Base-by-base conservation (phyloP, 2,113 vertebrate genomes). In the Taurulus bubalis region DNA sequence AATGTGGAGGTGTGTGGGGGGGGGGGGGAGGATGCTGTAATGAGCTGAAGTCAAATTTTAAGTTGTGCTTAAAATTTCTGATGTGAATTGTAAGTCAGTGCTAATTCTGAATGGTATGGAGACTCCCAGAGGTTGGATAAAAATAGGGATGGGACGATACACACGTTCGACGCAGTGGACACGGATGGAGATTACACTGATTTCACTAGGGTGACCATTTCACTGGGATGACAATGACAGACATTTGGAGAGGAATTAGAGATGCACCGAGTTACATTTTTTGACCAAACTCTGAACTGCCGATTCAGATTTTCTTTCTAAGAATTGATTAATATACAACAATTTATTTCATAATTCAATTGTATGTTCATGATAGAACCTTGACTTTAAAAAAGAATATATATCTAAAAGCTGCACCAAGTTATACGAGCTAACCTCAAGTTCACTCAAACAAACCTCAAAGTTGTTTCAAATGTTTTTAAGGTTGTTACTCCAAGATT, bases 31-130 rank as follows among this genome's bases (percentile, higher is more conserved):
- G 34, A 49, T n/a, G 51, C 22, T 53, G 20, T 34, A 71, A 84
- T 59, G 34, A 87, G 26, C 62, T 71, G 55, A 77, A 64, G 62
- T 85, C 84, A 79, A 72, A 69, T 75, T 86, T 88, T 59, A 59
- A 79, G 51, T 26, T 64, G 8, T 22, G 68, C 72, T 89, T 70
- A 65, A 77, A 88, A 83, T 79, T 55, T 79, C n/a, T 28, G 36
- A 73, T 2, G n/a, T 40, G 24, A 59, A 56, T 67, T 71, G 18
- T 34, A 42, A 62, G 49, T 76, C 16, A 56, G 59, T 45, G 16
- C 14, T 62, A 22, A 45, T 8, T 73, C n/a, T 51, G 64, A 74
- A 83, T 73, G 58, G 22, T 36, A 47, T 30, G 73, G 49, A 42
- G 58, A 72, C 24, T 66, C 75, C 45, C 28, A 72, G 12, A 49